A percentile compares a stretch with the other conserved stretches of the same genome.
phyloP scores from a whole-genome alignment of 64 coral and sea anemone species.

The Montipora capricornis region DNA sequence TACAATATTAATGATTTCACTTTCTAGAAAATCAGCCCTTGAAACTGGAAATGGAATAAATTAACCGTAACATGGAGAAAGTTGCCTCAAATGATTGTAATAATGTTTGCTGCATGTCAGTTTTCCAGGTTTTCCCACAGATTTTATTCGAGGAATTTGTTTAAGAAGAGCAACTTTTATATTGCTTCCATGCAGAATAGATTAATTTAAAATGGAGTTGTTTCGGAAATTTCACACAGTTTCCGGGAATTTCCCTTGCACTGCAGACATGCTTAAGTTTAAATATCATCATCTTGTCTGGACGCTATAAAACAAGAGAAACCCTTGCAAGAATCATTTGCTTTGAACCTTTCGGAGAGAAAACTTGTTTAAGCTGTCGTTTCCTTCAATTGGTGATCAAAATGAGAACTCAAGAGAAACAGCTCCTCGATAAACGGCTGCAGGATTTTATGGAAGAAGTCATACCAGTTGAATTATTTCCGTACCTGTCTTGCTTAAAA shows the following conservation, averaged over 20 bases:
- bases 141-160: neutral
- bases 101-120: too few relatives aligned
- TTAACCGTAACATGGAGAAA: neutral
- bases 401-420: conserved; percentile 49
- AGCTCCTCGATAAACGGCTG: conserved; percentile 46
- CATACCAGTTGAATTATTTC: conserved; percentile 59
- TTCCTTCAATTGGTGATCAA: neutral
- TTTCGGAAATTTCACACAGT: neutral
- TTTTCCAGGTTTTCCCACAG: neutral
- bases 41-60: neutral
- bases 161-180: neutral
- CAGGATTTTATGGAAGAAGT: conserved; percentile 64
- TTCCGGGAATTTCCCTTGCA: conserved; percentile 30
- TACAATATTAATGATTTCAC: neutral
- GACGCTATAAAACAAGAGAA: neutral
- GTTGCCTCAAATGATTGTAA: neutral
- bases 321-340: neutral
- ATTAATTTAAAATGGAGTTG: neutral
- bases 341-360: neutral
- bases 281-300: neutral
- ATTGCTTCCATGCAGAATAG: neutral
- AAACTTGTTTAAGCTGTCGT: neutral
- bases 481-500: conserved; percentile 36
- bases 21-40: neutral
- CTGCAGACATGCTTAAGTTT: neutral